Evolutionary conservation across 2,888 invertebrate genomes (phyloP), one percentile per base, ranked within the genome.

Genomic region (Siphlonurus alternatus): DNA sequence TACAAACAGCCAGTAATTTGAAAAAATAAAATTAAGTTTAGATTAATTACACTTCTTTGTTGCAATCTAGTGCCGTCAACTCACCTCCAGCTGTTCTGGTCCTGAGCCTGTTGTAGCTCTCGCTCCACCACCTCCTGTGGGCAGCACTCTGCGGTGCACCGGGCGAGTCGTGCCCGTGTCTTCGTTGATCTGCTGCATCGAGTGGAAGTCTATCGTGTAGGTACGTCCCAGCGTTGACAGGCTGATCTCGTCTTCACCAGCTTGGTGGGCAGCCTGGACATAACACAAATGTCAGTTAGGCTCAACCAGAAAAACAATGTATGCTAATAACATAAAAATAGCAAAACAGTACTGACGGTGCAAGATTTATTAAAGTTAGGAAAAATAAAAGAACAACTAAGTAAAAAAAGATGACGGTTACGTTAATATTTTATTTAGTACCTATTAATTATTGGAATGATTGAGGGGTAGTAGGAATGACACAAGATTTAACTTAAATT

Each of bases 101-200:
- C 7, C 5, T 15, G 5, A 15, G 5, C 38, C 56, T n/a, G 56
- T 7, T 56, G 56, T 5, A 7, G 19, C 5, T n/a, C 15, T 5
- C 56, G 5, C 7, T 10, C 15, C 22, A 3, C 7, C 19, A 22
- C 56, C 56, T 7, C 56, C 56, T 62, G 85, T 83, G 23, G 88
- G 83, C 68, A 84, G 81, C 38, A 84, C 81, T 71, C 86, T 82
- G 59, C 93, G 84, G 76, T 95, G 95, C 67, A 98, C 93, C 54
- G 93, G 88, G 60, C 96, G 81, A 51, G 94, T 89, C 25, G 93
- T 94, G 67, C 97, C 97, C 0, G 95, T 93, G 76, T 96, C 96
- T 79, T 98, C 97, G 76, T 97, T 98, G 69, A 97, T 92, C 80
- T 98, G 96, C 76, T 95, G 95, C 95, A 97, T 94, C 70, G 93